A percentile compares a stretch with the other conserved stretches of the same genome.
Evolutionary conservation across 2,888 invertebrate species (phyloP).

Genomic region (Eugnorisma glareosa): DNA sequence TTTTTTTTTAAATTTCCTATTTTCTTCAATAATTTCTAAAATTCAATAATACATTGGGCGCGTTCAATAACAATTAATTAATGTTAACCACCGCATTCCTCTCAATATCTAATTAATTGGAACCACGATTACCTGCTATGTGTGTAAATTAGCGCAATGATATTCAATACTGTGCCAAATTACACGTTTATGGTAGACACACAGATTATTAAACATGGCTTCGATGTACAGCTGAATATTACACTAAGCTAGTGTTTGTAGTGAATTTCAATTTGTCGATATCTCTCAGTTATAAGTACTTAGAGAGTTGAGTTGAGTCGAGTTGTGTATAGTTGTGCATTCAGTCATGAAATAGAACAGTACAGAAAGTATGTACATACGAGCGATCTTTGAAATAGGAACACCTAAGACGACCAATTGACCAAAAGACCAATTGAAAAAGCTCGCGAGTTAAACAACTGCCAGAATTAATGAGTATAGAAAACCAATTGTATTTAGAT

Average conservation of each 20-base stretch:
- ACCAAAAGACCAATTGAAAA: background rate
- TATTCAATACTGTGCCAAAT: constrained; percentile 16
- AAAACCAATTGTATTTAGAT: no score
- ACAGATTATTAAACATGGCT: constrained; percentile 12
- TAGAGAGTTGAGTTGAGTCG: no score
- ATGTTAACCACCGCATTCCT: constrained; percentile 9
- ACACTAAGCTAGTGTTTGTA: constrained; percentile 27
- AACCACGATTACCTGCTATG: constrained; percentile 5
- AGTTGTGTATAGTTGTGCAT: no score
- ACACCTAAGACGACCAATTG: background rate
- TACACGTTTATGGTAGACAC: constrained; percentile 27
- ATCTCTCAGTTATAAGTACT: constrained; percentile 35
- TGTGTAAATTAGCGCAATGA: constrained; percentile 30
- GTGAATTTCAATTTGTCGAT: constrained; percentile 44
- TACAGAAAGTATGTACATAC: constrained; percentile 9
- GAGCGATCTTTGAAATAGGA: background rate
- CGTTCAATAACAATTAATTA: constrained; percentile 25
- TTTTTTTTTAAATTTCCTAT: no score
- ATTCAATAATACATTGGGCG: no score
- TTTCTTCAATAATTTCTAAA: no score
- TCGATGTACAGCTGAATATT: constrained; percentile 22
- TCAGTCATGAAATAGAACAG: background rate
- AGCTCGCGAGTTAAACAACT: background rate
- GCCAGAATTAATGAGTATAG: background rate
- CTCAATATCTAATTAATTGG: constrained; percentile 30